Base-by-base conservation (phyloP, 2,797 vertebrate genomes). In the Chloroceryle amazona region DNA sequence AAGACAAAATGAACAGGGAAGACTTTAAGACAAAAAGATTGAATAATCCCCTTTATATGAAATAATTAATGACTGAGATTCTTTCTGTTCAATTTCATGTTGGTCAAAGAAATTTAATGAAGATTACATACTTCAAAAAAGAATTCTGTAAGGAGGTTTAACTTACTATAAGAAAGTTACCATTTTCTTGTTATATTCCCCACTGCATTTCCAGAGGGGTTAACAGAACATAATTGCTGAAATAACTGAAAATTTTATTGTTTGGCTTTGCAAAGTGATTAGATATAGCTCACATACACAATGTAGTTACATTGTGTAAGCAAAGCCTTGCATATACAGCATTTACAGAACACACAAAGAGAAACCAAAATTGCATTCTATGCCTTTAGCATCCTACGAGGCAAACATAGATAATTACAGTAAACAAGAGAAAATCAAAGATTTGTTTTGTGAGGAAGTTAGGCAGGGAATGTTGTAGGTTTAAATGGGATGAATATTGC, bases 21-120 rank as follows among this genome's bases (percentile, higher is more conserved):
- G 39, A 51, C 55, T 85, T 87, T 57, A 85, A 80, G 61, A 87
- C 28, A 73, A 86, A 80, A 80, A 90, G 67, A 58, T 66, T 8
- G 26, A 86, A 93, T 88, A 92, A 89, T 89, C 47, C 39, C 46
- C 13, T 61, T 86, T 66, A 33, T 42, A 81, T 1, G 1, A 83
- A 89, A 91, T 67, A 68, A 17, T 60, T 76, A 85, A 70, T 39
- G 52, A 76, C 22, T 63, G 42, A 52, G 37, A 51, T 79, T 7
- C 8, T 81, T 93, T 72, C 62, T 76, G 16, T 79, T 26, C 39
- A 91, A 76, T 86, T 94, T 91, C 75, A 73, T 81, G n/a, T 75
- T 86, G 31, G 35, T 51, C 46, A 79, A 86, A 91, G 22, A n/a
- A 93, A 84, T 88, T 90, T 79, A 94, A 79, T 84, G 79, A 89